Base-by-base conservation (phyloP, 1,140 invertebrate species). In the Chironomus tepperi region DNA sequence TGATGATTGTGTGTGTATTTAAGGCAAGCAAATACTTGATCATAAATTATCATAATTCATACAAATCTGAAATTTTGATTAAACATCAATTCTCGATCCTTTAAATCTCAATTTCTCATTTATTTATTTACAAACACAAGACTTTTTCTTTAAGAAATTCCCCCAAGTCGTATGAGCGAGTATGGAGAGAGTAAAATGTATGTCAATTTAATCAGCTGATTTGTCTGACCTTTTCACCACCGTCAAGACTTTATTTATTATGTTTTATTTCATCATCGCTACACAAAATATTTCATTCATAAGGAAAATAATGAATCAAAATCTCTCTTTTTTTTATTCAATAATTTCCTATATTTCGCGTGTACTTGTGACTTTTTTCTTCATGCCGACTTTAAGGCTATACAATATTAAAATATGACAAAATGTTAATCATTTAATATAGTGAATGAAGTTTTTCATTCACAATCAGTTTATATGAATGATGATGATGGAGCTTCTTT, bases 141-240 rank as follows among this genome's bases (percentile, higher is more conserved):
- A 42, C 18, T 70, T 70, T 70, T 70, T 19, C 18, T 34, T 34
- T 57, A 15, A n/a, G 47, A 57, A 57, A 57, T 57, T 34, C 24
- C 24, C 24, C 24, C 3, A 7, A 42, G 24, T 0, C 0, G 42
- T 12, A 34, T 42, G 12, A 21, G 19, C 12, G 15, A 73, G 19
- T 9, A 24, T n/a, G 16, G 1, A 73, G 9, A 18, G 8, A 16
- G 18, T n/a, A 43, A 16, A 73, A 42, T 70, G 16, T 70, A 21
- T 70, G 65, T 70, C 65, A 70, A 19, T 70, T 19, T 70, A 70
- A 70, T 70, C 65, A 70, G 65, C 65, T 70, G 65, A 70, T 70
- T 18, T 19, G 19, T 70, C 16, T 70, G 65, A 70, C 65, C 65
- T 70, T 70, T 70, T 21, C 47, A 57, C 47, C 47, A 57, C n/a